Base-by-base conservation (phyloP, 1,140 invertebrate genomes). In the Heliconius melpomene region DNA sequence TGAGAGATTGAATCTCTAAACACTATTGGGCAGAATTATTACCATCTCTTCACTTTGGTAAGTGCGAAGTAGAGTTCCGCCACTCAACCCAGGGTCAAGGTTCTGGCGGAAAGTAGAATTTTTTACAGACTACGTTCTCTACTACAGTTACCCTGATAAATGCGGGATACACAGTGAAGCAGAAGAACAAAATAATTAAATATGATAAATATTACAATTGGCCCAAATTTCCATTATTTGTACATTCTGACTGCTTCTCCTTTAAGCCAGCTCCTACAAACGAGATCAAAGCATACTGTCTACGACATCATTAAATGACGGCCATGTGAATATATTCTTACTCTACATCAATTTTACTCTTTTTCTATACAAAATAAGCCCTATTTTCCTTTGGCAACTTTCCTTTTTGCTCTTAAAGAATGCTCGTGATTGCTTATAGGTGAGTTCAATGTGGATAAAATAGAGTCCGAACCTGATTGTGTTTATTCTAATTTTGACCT, bases 301-400 rank as follows among this genome's bases (percentile, higher is more conserved):
- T 85, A 85, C 87, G 89, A 89, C 89, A 89, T 93, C 91, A 93
- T 93, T 93, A 93, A 91, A 91, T 88, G 89, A 89, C 85, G 89
- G 85, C 85, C 86, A 87, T 86, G 82, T 86, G 82, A 85, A 84
- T 87, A 86, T 87, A 87, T 79, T 82, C 74, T 78, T 79, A 82
- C 74, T 76, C 32, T 82, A 76, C 75, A 79, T 79, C 76, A 82
- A 79, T 76, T 46, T 54, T 76, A 75, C 80, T 78, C 77, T 79
- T 54, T 75, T 73, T 7, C 60, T 20, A 70, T 89, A 80, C 82
- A 57, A 36, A 26, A 57, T 81, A 79, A 80, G 83, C 20, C 50
- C 38, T 50, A 81, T 79, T 79, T 85, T 81, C 75, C 79, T 57
- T 71, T 73, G 52, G 66, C 66, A 80, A 76, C 78, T 74, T 36